Base-by-base conservation (phyloP, 35 echinoderm and acorn worm species). In the Heliocidaris erythrogramma region DNA sequence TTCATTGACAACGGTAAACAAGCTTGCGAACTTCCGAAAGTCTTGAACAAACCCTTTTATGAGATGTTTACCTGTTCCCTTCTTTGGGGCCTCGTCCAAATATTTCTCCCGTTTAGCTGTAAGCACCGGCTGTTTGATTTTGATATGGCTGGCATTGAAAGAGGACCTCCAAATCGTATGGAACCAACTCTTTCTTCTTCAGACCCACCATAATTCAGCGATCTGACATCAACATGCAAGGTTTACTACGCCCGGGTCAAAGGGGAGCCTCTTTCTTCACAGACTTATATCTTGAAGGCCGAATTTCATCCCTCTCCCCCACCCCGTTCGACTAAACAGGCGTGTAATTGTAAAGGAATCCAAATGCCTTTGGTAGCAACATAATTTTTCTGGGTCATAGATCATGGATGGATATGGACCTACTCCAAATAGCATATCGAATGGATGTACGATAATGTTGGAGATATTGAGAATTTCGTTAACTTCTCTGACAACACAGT, bases 21-120 rank as follows among this genome's bases (percentile, higher is more conserved):
- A 56, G 8, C 52, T 13, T 11, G 52, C 52, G 10, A 78, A 78
- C 65, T 78, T 78, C 65, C 21, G 65, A 78, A 78, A 78, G 7
- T 78, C 65, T 78, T 78, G 4, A 78, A 78, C 65, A 78, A 78
- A 78, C 65, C 27, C n/a, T 78, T 27, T 78, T 78, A 4, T 0
- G 65, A 3, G 35, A 42, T 78, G 65, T n/a, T 78, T 78, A 78
- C 65, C 65, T 18, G 27, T 27, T 24, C 65, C 65, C 65, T 78
- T 78, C 65, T 78, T 78, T 18, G 65, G 35, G 65, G 65, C 65
- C 65, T 78, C 65, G 65, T 78, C 65, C 65, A 78, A 78, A 78
- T 78, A 78, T 78, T 78, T 78, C 65, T 78, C 65, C 65, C 18
- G 21, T 27, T 78, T n/a, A n/a, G 65, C 65, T 27, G 65, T 78